These are phyloP conservation scores for Marisa cornuarietis DNA, from an alignment of 1,140 invertebrate species.

Conservation along the genomic window DNA sequence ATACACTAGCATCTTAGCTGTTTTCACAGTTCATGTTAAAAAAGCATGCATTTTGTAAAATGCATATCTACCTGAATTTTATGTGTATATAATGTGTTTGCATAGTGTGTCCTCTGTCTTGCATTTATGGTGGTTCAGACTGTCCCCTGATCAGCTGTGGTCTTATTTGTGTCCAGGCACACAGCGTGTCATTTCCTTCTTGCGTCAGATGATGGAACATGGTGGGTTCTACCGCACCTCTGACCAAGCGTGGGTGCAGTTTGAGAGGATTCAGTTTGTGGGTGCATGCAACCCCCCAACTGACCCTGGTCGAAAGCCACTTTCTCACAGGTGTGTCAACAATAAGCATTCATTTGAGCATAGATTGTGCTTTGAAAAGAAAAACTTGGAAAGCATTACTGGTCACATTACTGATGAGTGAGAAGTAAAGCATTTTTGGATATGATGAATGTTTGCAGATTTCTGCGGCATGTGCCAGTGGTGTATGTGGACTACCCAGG, in stretches of 20 bases:
- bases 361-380: background rate
- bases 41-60: background rate
- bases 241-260: constrained; percentile 95
- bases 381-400: background rate
- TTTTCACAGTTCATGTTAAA: background rate
- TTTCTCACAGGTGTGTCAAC: constrained; percentile 81
- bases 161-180: constrained; percentile 70
- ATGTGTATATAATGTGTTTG: too few relatives aligned
- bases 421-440: background rate
- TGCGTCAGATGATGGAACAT: constrained; percentile 97
- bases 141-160: background rate
- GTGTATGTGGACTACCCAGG: constrained; percentile 99
- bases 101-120: too few relatives aligned
- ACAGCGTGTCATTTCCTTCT: constrained; percentile 97
- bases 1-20: background rate
- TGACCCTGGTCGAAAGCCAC: constrained; percentile 97
- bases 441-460: constrained; percentile 52
- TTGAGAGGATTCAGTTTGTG: constrained; percentile 99
- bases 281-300: constrained; percentile 99
- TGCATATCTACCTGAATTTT: too few relatives aligned
- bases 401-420: background rate
- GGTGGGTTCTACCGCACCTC: constrained; percentile 84
- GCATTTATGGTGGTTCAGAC: too few relatives aligned
- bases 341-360: background rate
- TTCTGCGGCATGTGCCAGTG: constrained; percentile 92